Evolutionary conservation across 1,140 invertebrate species (phyloP).

Genomic region (Caenorhabditis remanei): DNA sequence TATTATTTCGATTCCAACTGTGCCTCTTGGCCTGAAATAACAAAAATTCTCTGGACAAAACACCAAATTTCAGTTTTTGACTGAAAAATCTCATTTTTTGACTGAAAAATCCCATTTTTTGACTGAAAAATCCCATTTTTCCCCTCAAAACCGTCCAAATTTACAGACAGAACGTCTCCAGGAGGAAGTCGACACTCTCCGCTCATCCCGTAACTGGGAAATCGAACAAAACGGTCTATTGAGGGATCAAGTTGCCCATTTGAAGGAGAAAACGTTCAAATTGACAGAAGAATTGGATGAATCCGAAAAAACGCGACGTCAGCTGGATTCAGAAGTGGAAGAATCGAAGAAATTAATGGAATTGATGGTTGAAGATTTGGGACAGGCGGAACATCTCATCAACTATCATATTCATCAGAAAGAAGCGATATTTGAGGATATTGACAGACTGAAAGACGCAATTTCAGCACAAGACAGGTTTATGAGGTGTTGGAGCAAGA

Average conservation of each 20-base stretch:
- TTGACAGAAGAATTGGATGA: constrained; percentile 72
- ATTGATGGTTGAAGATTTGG: constrained; percentile 69
- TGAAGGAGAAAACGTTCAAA: constrained; percentile 71
- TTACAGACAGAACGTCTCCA: constrained; percentile 68
- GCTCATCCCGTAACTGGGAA: constrained; percentile 73
- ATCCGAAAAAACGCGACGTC: constrained; percentile 59
- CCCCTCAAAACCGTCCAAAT: background rate
- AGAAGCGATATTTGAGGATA: constrained; percentile 67
- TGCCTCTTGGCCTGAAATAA: too few species aligned
- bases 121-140: too few species aligned
- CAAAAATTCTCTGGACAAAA: too few species aligned
- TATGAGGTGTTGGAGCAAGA: constrained; percentile 73
- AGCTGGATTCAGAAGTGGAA: constrained; percentile 66
- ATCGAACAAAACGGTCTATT: constrained; percentile 72
- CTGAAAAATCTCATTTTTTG: too few species aligned
- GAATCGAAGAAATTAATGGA: constrained; percentile 60
- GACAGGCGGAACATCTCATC: constrained; percentile 64
- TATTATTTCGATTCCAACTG: too few species aligned
- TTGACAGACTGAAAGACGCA: constrained; percentile 75
- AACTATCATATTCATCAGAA: constrained; percentile 72
- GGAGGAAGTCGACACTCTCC: constrained; percentile 70
- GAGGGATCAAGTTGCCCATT: constrained; percentile 70
- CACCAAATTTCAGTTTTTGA: too few species aligned
- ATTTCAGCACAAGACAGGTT: constrained; percentile 75
- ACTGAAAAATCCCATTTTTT: too few species aligned